A percentile compares a stretch with the other conserved stretches of the same genome.
Evolutionary conservation across 1,140 invertebrate genomes (phyloP).

Genomic region (Chionoecetes opilio): DNA sequence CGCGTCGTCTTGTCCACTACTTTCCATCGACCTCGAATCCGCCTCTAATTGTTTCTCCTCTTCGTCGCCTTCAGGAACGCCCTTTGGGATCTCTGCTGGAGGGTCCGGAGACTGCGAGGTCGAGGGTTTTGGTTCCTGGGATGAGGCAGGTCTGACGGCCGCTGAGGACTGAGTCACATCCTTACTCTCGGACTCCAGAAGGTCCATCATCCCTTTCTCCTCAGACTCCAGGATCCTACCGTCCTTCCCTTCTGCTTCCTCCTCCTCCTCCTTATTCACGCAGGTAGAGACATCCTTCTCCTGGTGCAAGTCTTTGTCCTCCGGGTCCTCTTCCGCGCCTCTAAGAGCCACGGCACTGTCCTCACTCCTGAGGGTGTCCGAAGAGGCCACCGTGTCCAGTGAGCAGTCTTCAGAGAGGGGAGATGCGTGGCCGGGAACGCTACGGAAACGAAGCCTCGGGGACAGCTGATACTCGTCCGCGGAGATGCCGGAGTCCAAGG

Average conservation of each 20-base stretch:
- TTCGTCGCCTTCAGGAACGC: slow-evolving; percentile 24
- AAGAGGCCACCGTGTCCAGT: slow-evolving; percentile 66
- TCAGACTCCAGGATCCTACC: slow-evolving; percentile 34
- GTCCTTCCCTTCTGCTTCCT: neutral
- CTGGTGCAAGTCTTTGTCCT: slow-evolving; percentile 44
- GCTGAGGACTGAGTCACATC: neutral
- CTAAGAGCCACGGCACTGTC: slow-evolving; percentile 68
- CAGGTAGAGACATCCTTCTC: slow-evolving; percentile 37
- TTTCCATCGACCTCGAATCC: slow-evolving; percentile 61
- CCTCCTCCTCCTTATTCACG: neutral
- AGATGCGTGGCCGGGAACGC: slow-evolving; percentile 20
- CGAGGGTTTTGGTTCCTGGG: neutral
- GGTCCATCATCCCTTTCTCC: slow-evolving; percentile 68
- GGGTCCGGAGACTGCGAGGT: neutral
- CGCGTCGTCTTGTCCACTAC: slow-evolving; percentile 71
- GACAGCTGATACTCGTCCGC: slow-evolving; percentile 70
- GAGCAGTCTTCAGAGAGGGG: slow-evolving; percentile 48
- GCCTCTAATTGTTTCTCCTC: slow-evolving; percentile 44
- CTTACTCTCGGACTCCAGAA: slow-evolving; percentile 68
- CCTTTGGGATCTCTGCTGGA: neutral
- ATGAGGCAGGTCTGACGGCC: neutral
- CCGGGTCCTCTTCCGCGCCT: neutral
- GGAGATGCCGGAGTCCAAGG: slow-evolving; percentile 79
- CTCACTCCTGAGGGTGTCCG: slow-evolving; percentile 70
- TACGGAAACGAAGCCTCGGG: neutral